These are phyloP conservation scores for Pomacea maculata DNA, from an alignment of 1,140 invertebrate species.

Conservation along the genomic window DNA sequence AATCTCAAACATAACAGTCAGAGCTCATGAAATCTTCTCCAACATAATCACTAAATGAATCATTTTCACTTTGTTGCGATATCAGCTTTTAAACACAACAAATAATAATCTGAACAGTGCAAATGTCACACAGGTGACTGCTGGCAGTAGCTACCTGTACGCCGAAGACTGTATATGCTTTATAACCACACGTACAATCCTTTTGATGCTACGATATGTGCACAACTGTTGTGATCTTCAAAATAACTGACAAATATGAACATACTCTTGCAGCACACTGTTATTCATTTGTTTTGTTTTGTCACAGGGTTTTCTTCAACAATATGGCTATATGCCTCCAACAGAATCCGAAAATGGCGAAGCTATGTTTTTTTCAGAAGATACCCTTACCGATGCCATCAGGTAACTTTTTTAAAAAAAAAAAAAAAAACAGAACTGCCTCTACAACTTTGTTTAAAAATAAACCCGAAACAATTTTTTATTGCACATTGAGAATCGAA, in stretches of 20 bases:
- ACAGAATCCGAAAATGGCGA: neutral
- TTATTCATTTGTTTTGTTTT: neutral
- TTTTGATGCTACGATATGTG: neutral
- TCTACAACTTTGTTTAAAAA: too few relatives aligned
- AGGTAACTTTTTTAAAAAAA: neutral
- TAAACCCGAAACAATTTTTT: too few relatives aligned
- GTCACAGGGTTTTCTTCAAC: neutral
- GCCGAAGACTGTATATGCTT: neutral
- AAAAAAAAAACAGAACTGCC: too few relatives aligned
- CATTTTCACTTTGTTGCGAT: too few relatives aligned
- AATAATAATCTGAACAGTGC: too few relatives aligned
- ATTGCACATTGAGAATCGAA: too few relatives aligned
- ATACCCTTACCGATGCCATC: neutral
- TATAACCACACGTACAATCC: neutral
- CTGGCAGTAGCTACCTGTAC: neutral
- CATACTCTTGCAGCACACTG: neutral
- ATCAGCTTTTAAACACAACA: too few relatives aligned
- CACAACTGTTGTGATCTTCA: neutral
- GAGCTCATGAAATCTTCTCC: too few relatives aligned
- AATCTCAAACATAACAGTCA: neutral
- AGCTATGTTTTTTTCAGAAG: neutral
- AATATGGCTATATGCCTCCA: neutral
- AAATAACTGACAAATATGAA: neutral
- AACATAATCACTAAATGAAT: too few relatives aligned
- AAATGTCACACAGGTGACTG: neutral